Evolutionary conservation across 2,888 invertebrate species (phyloP).

Genomic region (Chirona hameri): DNA sequence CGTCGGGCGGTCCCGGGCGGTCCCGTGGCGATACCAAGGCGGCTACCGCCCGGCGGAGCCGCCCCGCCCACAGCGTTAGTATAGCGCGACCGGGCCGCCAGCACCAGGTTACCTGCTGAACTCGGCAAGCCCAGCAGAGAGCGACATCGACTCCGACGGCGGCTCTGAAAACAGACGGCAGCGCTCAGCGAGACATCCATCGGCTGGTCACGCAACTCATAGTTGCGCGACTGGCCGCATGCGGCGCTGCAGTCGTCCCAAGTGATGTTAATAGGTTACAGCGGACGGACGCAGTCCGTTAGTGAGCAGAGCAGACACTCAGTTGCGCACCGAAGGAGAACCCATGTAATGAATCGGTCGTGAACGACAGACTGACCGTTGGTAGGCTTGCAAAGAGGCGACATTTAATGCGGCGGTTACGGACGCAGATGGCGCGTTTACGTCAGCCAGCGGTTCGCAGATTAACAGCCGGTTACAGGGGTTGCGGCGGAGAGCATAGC

Average conservation of each 20-base stretch:
- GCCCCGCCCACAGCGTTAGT: not conserved
- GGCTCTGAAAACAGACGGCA: slow-evolving; percentile 22
- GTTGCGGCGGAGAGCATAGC: too few relatives aligned
- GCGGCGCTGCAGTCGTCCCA: not conserved
- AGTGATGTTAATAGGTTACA: slow-evolving; percentile 5
- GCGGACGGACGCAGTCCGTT: not conserved
- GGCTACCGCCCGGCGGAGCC: not conserved
- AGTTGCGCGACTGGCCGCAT: not conserved
- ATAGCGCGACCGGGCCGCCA: not conserved
- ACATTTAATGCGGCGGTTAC: too few relatives aligned
- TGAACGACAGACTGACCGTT: too few relatives aligned
- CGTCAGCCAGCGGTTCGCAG: too few relatives aligned
- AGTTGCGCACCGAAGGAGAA: too few relatives aligned
- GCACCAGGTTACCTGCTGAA: slow-evolving; percentile 22
- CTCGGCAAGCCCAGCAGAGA: slow-evolving; percentile 9
- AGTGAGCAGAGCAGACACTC: not conserved
- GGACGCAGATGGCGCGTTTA: too few relatives aligned
- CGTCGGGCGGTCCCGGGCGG: too few relatives aligned
- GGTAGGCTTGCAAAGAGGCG: too few relatives aligned
- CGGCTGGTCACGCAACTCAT: not conserved
- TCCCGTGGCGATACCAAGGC: too few relatives aligned
- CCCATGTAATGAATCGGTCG: too few relatives aligned
- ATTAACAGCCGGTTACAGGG: too few relatives aligned
- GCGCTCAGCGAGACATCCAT: not conserved
- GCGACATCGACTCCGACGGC: not conserved